A percentile compares a stretch with the other conserved stretches of the same genome.
These are phyloP conservation scores for Pogonomyrmex barbatus DNA, from an alignment of 1,140 invertebrate species.

Conservation along the genomic window DNA sequence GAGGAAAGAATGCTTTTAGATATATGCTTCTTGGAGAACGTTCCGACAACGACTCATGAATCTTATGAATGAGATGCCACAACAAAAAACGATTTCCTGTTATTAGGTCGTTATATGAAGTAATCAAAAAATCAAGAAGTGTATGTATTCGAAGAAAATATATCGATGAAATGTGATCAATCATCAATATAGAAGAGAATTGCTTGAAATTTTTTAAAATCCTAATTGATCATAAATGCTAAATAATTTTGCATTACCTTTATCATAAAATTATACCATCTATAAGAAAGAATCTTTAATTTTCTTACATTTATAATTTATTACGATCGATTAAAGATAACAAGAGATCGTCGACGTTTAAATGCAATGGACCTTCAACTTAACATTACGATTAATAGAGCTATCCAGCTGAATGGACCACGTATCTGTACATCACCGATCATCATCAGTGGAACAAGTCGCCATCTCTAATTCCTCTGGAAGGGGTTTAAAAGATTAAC, in stretches of 20 bases:
- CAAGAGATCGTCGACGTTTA: constrained; percentile 2
- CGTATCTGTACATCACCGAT: constrained; percentile 20
- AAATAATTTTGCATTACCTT: constrained; percentile 10
- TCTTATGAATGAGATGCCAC: background rate
- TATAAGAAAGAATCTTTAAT: background rate
- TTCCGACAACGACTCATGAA: constrained; percentile 2
- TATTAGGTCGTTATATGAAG: constrained; percentile 24
- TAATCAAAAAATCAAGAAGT: constrained; percentile 5
- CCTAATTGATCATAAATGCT: background rate
- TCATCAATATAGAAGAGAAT: background rate
- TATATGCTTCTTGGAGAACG: background rate
- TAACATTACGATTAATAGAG: constrained; percentile 47
- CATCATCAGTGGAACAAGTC: constrained; percentile 39
- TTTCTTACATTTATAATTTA: constrained; percentile 11
- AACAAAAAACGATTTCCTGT: constrained; percentile 10
- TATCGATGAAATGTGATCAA: background rate
- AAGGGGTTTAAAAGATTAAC: constrained; percentile 37
- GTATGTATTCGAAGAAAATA: background rate
- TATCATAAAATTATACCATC: background rate
- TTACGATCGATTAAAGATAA: constrained; percentile 48
- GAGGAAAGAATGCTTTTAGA: constrained; percentile 7
- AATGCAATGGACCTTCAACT: constrained; percentile 7
- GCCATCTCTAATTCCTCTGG: constrained; percentile 30
- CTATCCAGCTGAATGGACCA: constrained; percentile 23
- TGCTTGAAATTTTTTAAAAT: background rate